Evolutionary conservation across 1,140 invertebrate genomes (phyloP), one percentile per base, ranked within the genome.

Genomic region (Diorhabda elongata): DNA sequence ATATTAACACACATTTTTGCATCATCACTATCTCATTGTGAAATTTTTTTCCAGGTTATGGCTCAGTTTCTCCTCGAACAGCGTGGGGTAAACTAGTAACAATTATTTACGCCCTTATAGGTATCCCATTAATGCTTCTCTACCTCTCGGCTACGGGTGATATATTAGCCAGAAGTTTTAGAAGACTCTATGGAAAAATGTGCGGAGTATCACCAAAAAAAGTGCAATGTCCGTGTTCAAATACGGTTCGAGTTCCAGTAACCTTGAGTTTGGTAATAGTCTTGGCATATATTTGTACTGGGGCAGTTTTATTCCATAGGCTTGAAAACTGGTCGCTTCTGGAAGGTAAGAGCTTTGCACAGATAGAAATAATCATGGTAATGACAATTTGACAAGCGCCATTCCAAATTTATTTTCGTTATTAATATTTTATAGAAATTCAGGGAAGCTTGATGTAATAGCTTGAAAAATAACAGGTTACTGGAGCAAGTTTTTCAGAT

Each of bases 91-190:
- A 89, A 74, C 78, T 95, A 67, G 92, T 95, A 26, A 96, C 96
- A 3, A 90, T 97, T 66, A 82, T 94, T 26, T 97, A 97, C 81
- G 94, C 94, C 2, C 85, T 93, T 3, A 85, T 96, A 56, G 95
- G 95, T 41, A 96, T 97, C 71, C 96, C 95, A 3, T 82, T 97
- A 61, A 94, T 96, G 84, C 84, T 97, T 74, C 87, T 97, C 26
- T 94, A 94, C 80, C 83, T 95, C n/a, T 93, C 92, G 41, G 92
- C 91, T 4, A 89, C 93, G 44, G 92, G 92, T 5, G 92, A 93
- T 70, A 87, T 91, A 0, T 82, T 94, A 56, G 87, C 88, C 3
- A 83, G 87, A 44, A 86, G 84, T 74, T 86, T 86, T 68, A 80
- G 85, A 2, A 77, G 81, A 58, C 76, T 87, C 61, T 89, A 86